These are phyloP conservation scores for Gallinago undulata DNA, from an alignment of 2,113 vertebrate genomes.

Conservation along the genomic window DNA sequence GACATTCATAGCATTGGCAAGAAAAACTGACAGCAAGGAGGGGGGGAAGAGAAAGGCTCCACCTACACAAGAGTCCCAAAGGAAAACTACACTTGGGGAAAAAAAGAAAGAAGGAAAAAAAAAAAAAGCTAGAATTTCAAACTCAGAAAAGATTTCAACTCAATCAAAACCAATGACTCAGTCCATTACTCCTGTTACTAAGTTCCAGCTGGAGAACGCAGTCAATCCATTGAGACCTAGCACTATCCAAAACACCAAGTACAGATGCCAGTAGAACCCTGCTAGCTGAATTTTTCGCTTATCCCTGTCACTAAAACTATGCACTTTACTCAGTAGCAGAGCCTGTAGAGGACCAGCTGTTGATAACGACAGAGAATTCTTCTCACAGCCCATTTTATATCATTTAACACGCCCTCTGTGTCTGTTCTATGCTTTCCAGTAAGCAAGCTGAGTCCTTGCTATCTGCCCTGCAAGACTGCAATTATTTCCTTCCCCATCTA, in stretches of 20 bases:
- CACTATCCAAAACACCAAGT: neutral
- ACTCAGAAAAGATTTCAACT: constrained; percentile 9
- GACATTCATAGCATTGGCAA: neutral
- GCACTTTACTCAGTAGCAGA: neutral
- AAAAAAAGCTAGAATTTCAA: neutral
- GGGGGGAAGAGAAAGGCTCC: neutral
- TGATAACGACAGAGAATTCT: neutral
- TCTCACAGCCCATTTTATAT: neutral
- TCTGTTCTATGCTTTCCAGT: neutral
- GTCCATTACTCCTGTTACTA: neutral
- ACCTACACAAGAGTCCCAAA: neutral
- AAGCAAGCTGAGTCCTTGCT: neutral
- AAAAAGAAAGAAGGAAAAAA: no score
- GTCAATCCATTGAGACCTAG: neutral
- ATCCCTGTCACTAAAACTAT: neutral
- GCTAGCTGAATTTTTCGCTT: neutral
- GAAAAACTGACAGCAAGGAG: neutral
- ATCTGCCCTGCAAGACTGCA: neutral
- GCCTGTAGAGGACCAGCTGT: neutral
- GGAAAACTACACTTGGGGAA: neutral
- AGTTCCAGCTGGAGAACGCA: neutral
- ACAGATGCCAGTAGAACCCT: neutral
- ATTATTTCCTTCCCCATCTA: neutral
- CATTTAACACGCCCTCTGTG: neutral
- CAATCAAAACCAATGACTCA: neutral